Evolutionary conservation across 64 coral and sea anemone genomes (phyloP).

Genomic region (Hydrozoanthus tunicans): DNA sequence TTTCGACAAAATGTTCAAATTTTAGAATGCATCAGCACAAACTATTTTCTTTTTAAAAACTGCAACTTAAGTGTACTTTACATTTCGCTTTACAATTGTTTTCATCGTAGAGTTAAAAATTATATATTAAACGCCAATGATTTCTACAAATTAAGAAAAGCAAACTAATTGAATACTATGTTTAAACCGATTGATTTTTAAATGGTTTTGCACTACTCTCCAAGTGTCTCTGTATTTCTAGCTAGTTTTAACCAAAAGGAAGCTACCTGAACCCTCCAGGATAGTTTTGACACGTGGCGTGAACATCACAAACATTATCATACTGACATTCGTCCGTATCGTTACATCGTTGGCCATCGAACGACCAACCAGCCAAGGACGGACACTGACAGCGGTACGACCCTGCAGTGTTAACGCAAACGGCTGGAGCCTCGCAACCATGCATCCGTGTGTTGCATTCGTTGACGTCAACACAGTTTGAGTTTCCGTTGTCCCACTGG

Average conservation of each 20-base stretch:
- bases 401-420: constrained; percentile 64
- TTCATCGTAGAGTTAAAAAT: no score
- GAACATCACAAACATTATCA: constrained; percentile 63
- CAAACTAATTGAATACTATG: no score
- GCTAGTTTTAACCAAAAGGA: not conserved
- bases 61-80: no score
- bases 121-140: no score
- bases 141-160: no score
- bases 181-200: no score
- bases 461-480: constrained; percentile 49
- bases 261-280: constrained; percentile 71
- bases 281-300: constrained; percentile 66
- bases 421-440: constrained; percentile 53
- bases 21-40: no score
- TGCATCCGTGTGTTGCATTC: constrained; percentile 54
- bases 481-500: constrained; percentile 48
- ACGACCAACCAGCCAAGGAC: constrained; percentile 71
- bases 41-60: no score
- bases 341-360: constrained; percentile 67
- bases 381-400: constrained; percentile 73
- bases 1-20: no score
- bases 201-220: no score
- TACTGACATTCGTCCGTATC: constrained; percentile 77
- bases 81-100: no score
- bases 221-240: no score